These are phyloP conservation scores for Tringa solitaria DNA, from an alignment of 2,113 vertebrate genomes.

Conservation along the genomic window DNA sequence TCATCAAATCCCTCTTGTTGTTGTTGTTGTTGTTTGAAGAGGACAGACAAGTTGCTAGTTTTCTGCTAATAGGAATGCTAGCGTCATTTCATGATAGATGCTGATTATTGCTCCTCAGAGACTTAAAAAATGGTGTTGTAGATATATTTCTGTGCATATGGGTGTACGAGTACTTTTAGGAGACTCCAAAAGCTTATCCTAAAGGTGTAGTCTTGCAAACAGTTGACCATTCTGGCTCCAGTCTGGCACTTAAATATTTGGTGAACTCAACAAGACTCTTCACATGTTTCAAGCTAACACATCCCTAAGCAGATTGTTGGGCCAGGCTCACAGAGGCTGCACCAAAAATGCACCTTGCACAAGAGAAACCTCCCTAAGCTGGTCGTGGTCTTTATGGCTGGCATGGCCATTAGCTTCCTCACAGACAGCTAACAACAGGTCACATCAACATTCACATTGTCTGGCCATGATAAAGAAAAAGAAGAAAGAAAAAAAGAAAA, in stretches of 20 bases:
- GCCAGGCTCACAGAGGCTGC: neutral
- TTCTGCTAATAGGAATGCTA: neutral
- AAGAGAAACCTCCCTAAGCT: neutral
- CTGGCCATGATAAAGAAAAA: neutral
- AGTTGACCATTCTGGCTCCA: neutral
- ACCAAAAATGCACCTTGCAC: neutral
- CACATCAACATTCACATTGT: neutral
- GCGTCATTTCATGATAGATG: neutral
- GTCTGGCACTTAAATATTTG: constrained; percentile 25
- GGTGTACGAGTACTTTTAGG: neutral
- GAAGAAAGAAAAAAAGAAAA: neutral
- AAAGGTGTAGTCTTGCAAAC: neutral
- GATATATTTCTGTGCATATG: neutral
- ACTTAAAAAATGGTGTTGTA: neutral
- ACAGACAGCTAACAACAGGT: neutral
- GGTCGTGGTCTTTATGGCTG: neutral
- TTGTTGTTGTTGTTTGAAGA: neutral
- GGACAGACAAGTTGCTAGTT: neutral
- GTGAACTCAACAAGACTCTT: neutral
- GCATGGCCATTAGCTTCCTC: neutral
- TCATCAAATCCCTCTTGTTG: neutral
- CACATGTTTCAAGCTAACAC: neutral
- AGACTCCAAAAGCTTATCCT: constrained; percentile 1
- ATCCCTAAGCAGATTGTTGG: neutral
- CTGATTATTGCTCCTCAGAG: neutral